A percentile compares a stretch with the other conserved stretches of the same genome.
Conservation (phyloP, 2,113 vertebrate species). For the Labeo catla region DNA sequence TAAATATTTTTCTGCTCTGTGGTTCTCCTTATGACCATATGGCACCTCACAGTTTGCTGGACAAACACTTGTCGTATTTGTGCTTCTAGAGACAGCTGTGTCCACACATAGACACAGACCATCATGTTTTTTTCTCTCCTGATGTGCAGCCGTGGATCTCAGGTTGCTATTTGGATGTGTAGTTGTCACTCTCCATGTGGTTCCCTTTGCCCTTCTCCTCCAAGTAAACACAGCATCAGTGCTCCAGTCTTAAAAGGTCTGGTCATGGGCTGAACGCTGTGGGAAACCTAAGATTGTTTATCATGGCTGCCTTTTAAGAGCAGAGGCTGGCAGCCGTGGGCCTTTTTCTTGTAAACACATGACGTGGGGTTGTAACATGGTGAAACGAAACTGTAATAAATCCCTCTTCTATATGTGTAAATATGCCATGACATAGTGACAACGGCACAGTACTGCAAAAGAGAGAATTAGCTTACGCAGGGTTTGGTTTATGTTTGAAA, state of each 20-base stretch:
- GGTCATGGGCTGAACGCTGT: constrained; percentile 38
- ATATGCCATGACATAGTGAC: constrained; percentile 14
- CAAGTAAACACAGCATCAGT: constrained; percentile 62
- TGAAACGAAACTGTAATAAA: constrained; percentile 40
- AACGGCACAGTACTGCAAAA: not conserved
- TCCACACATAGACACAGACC: constrained; percentile 47
- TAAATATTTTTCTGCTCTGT: constrained; percentile 10
- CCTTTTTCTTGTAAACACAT: constrained; percentile 40
- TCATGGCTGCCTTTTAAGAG: constrained; percentile 48
- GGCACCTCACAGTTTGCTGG: constrained; percentile 22
- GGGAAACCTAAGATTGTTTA: constrained; percentile 53
- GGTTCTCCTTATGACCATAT: constrained; percentile 41
- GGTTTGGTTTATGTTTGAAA: constrained; percentile 20
- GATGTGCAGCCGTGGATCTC: constrained; percentile 22
- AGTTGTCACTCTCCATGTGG: constrained; percentile 48
- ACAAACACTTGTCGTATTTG: constrained; percentile 47
- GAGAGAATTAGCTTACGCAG: not conserved
- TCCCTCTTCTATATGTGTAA: constrained; percentile 38
- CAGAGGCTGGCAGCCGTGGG: not conserved
- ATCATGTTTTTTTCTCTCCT: not conserved
- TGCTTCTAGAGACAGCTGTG: constrained; percentile 53
- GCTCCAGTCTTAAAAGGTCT: constrained; percentile 45
- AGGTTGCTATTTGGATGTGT: constrained; percentile 52
- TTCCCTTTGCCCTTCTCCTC: constrained; percentile 30
- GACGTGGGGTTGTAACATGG: constrained; percentile 13